Base-by-base conservation (phyloP, 2,888 invertebrate genomes). In the Coenonympha arcania region DNA sequence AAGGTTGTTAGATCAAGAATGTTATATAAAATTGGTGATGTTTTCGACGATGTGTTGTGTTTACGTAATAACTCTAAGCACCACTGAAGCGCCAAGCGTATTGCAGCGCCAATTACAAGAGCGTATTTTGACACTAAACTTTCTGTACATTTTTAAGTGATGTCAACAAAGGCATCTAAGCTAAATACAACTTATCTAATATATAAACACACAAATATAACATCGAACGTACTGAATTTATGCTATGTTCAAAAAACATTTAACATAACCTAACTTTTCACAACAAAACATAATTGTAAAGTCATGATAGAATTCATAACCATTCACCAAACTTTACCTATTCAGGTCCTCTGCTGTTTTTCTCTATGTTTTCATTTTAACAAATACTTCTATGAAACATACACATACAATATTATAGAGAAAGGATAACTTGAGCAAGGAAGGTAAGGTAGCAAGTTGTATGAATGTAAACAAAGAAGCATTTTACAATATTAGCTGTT, bases 41-140 rank as follows among this genome's bases (percentile, higher is more conserved):
- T 66, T 68, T 61, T 65, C 64, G 65, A 61, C 61, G 62, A 73
- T 73, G 71, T 78, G 68, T 71, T 76, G 64, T 79, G 79, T 86
- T 86, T 86, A 86, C 85, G 85, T 86, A 86, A 86, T 79, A 74
- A 66, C 68, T 67, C 67, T 54, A 64, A 65, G 69, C 67, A 60
- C 65, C 68, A 66, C 56, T 70, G 64, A 72, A 63, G 68, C 66
- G 68, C 65, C 70, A 71, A 71, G 73, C 63, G 64, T 62, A 63
- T 64, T 56, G 56, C 56, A 50, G 55, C 55, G 53, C 49, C 56
- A 57, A 57, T 61, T n/a, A 58, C 50, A 56, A 37, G 48, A 52
- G 66, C 62, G 59, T 70, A 72, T 66, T 78, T 77, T 82, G 79
- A 80, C 80, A 78, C 76, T 76, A 73, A 48, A 28, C 42, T 55